Conservation (phyloP, 2,888 invertebrate species). For the Brachyptera putata region DNA sequence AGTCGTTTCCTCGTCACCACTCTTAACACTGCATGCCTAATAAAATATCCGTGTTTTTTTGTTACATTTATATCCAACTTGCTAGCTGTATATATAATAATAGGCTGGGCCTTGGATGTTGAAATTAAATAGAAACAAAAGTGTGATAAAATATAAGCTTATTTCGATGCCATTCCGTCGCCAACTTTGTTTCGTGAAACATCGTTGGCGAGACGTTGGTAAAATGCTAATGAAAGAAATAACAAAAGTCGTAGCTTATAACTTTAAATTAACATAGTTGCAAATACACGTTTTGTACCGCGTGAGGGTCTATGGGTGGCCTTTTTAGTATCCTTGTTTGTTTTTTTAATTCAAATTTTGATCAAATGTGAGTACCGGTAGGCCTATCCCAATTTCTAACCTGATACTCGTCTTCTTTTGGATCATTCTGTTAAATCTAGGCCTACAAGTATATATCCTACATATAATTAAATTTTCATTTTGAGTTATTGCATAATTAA, state of each 20-base stretch:
- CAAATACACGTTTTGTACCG: not conserved
- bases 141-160: not conserved
- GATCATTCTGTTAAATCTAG: too few relatives aligned
- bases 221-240: constrained; percentile 4
- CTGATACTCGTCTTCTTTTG: too few relatives aligned
- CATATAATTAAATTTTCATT: too few relatives aligned
- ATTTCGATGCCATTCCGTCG: not conserved
- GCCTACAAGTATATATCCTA: too few relatives aligned
- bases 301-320: not conserved
- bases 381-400: too few relatives aligned
- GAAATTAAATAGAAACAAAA: constrained; percentile 13
- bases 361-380: too few relatives aligned
- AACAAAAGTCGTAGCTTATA: not conserved
- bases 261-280: constrained; percentile 1
- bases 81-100: not conserved
- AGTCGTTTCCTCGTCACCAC: constrained; percentile 3
- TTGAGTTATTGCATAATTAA: too few relatives aligned
- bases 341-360: too few relatives aligned
- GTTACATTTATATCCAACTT: not conserved
- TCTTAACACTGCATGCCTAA: not conserved
- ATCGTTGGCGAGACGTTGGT: not conserved
- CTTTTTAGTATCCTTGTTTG: too few relatives aligned
- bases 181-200: constrained; percentile 2
- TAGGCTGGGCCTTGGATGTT: not conserved
- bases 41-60: constrained; percentile 6